Evolutionary conservation across 2,888 invertebrate genomes (phyloP).

Genomic region (Troglohyphantes excavatus): DNA sequence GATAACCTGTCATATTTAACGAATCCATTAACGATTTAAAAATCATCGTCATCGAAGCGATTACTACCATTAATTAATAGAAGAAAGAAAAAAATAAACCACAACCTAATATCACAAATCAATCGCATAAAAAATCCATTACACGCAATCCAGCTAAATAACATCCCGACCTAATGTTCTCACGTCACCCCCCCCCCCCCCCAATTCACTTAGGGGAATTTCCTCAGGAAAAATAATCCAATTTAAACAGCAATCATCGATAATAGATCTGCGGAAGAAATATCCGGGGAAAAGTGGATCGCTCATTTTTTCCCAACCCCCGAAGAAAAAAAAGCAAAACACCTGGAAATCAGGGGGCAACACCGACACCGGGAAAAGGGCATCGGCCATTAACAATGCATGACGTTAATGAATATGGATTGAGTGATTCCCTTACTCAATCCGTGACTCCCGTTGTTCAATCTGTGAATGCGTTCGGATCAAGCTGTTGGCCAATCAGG

Average conservation of each 20-base stretch:
- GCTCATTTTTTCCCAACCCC: too few species aligned
- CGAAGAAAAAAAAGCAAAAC: too few species aligned
- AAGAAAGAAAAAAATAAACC: too few species aligned
- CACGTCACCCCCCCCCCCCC: neutral
- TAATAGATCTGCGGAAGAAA: neutral
- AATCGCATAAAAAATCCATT: neutral
- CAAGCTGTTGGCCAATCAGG: slow-evolving; percentile 49
- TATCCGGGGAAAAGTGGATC: neutral
- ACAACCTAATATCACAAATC: neutral
- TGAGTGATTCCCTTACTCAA: slow-evolving; percentile 17
- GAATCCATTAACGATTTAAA: neutral
- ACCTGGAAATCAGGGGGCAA: slow-evolving; percentile 11
- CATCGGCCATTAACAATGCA: slow-evolving; percentile 59
- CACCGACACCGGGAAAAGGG: slow-evolving; percentile 10
- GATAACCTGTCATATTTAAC: neutral
- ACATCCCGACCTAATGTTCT: neutral
- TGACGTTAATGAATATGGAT: slow-evolving; percentile 57
- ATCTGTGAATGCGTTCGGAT: slow-evolving; percentile 41
- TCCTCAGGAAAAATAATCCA: slow-evolving; percentile 16
- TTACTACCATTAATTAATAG: neutral
- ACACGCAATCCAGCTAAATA: neutral
- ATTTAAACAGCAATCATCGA: slow-evolving; percentile 31
- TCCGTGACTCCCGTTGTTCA: slow-evolving; percentile 28
- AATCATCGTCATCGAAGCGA: neutral
- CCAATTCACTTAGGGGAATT: slow-evolving; percentile 30